Percentiles rank a stretch among this genome's conserved stretches.
Evolutionary conservation across 2,113 vertebrate species (phyloP).

Genomic region (Antennarius striatus): DNA sequence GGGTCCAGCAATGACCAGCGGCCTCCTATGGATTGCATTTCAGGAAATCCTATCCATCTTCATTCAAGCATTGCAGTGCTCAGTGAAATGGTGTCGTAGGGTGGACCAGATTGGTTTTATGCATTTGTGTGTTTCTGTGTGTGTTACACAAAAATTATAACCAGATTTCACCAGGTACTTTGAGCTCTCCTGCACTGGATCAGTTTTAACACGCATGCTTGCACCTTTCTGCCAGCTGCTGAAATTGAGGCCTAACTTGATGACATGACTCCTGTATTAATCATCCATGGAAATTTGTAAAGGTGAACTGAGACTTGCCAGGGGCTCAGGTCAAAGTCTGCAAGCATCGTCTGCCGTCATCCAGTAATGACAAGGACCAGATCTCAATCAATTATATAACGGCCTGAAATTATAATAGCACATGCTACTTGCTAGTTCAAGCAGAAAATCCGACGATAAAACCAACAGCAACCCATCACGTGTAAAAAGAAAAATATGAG

Average conservation of each 20-base stretch:
- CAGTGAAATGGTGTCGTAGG: constrained; percentile 60
- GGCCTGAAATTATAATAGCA: constrained; percentile 29
- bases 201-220: constrained; percentile 48
- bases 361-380: constrained; percentile 34
- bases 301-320: constrained; percentile 40
- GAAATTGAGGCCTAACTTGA: constrained; percentile 53
- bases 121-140: constrained; percentile 41
- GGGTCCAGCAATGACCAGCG: constrained; percentile 67
- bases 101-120: constrained; percentile 56
- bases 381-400: constrained; percentile 66
- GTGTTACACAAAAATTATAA: constrained; percentile 35
- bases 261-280: constrained; percentile 59
- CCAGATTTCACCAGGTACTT: constrained; percentile 19
- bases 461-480: constrained; percentile 66
- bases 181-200: constrained; percentile 18
- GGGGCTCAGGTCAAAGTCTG: constrained; percentile 45
- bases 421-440: constrained; percentile 60
- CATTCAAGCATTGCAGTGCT: constrained; percentile 69
- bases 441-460: constrained; percentile 70
- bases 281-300: constrained; percentile 66
- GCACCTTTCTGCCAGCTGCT: constrained; percentile 28
- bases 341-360: constrained; percentile 40
- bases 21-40: constrained; percentile 67
- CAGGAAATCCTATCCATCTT: constrained; percentile 74
- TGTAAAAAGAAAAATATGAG: constrained; percentile 57